These are phyloP conservation scores for Caenorhabditis inopinata DNA, from an alignment of 1,140 invertebrate genomes.

Conservation along the genomic window DNA sequence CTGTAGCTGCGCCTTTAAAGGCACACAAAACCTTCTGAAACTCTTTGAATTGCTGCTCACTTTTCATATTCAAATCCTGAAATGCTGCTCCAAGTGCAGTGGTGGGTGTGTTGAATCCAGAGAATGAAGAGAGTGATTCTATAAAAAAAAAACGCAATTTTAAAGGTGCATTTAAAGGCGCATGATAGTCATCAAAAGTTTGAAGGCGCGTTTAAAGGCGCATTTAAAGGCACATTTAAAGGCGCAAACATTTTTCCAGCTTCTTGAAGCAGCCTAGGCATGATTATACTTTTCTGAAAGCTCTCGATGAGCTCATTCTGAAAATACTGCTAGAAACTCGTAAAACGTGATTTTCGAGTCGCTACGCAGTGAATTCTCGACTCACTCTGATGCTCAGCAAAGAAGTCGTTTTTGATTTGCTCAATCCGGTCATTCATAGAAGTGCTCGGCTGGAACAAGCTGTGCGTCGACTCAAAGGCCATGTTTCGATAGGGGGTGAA, in stretches of 20 bases:
- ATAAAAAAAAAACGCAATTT: background rate
- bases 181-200: background rate
- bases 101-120: constrained; percentile 45
- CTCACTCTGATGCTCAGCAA: constrained; percentile 18
- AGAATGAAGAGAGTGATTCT: constrained; percentile 30
- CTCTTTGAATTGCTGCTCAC: too few relatives aligned
- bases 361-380: too few relatives aligned
- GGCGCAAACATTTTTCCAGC: background rate
- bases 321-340: background rate
- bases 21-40: too few relatives aligned
- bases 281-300: background rate
- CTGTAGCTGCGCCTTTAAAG: too few relatives aligned
- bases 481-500: constrained; percentile 13
- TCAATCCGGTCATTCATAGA: constrained; percentile 2
- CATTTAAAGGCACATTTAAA: too few relatives aligned
- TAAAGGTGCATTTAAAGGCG: too few relatives aligned
- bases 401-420: constrained; percentile 21
- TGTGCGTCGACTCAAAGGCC: background rate
- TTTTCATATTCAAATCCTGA: constrained; percentile 38
- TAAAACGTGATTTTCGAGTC: too few relatives aligned
- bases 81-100: constrained; percentile 38
- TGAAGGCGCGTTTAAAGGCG: too few relatives aligned
- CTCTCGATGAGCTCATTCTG: background rate
- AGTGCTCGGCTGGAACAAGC: background rate
- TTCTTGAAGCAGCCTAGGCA: background rate